Percentiles rank a stretch among this genome's conserved stretches.
phyloP scores from a whole-genome alignment of 2,888 invertebrate genomes.

The Tetheella fluctuosa region DNA sequence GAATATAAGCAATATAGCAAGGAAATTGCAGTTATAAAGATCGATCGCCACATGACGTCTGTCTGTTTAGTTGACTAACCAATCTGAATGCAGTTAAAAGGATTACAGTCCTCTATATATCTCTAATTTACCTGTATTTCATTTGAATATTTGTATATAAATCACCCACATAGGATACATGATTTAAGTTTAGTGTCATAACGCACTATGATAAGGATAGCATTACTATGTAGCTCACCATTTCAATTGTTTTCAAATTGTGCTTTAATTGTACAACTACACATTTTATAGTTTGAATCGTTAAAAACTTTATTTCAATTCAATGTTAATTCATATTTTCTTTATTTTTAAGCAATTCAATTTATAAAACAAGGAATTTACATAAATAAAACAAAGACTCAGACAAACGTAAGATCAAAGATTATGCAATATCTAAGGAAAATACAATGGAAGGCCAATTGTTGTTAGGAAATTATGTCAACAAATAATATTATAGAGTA shows the following conservation, averaged over 20 bases:
- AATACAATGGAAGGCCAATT: background rate
- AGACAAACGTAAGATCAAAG: background rate
- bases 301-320: background rate
- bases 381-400: background rate
- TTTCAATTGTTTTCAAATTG: background rate
- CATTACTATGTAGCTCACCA: background rate
- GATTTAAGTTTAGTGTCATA: conserved; percentile 39
- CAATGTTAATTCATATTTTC: too few species aligned
- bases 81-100: background rate
- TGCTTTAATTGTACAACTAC: background rate
- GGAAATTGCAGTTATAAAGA: background rate
- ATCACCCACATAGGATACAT: conserved; percentile 57
- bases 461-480: too few species aligned
- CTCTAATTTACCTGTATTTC: conserved; percentile 18
- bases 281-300: background rate
- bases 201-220: conserved; percentile 27
- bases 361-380: too few species aligned
- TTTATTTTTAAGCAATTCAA: too few species aligned
- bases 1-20: background rate
- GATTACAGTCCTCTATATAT: conserved; percentile 5
- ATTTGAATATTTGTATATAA: conserved; percentile 53
- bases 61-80: background rate
- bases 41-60: background rate
- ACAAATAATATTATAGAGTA: background rate
- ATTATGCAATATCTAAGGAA: background rate